Base-by-base conservation (phyloP, 2,888 invertebrate species). In the Ectobius pallidus region DNA sequence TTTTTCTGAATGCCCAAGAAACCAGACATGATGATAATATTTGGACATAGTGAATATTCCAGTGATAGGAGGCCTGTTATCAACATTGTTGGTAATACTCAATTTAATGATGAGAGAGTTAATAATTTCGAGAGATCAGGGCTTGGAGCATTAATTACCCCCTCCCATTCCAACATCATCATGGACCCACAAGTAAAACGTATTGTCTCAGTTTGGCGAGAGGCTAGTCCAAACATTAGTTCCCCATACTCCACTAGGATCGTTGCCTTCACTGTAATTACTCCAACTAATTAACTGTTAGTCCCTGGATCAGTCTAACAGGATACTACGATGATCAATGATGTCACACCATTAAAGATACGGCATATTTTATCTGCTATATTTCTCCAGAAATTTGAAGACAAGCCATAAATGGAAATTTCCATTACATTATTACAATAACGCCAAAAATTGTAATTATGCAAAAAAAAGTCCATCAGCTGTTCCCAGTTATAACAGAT, bases 81-180 rank as follows among this genome's bases (percentile, higher is more conserved):
- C 3, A 16, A 46, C 46, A 46, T 46, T 16, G 6, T 16, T 46
- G 16, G 16, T 46, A 46, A 46, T 16, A 46, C 7, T 14, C 9
- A 3, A 18, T 25, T n/a, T n/a, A 20, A 52, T 25, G 52, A 25
- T 6, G 3, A 25, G 14, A 22, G 25, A 25, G 11, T 22, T 22
- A 52, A 52, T 52, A 22, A 52, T 52, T 52, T 52, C 52, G 16
- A 25, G 52, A 52, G 52, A 52, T 52, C 52, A 52, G 52, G 25
- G 52, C 22, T 52, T 25, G 7, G 14, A 25, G 11, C 16, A 4
- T 52, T 52, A 52, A 52, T 52, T 52, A 52, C 25, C 1, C 25
- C 22, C 4, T 11, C 25, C 25, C 6, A 6, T 39, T 14, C 39
- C 39, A 14, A 39, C 39, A 14, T 14, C 39, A 39, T 39, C 39